A percentile compares a stretch with the other conserved stretches of the same genome.
phyloP scores from a whole-genome alignment of 2,888 invertebrate species.

The Drosophila maculinotata region DNA sequence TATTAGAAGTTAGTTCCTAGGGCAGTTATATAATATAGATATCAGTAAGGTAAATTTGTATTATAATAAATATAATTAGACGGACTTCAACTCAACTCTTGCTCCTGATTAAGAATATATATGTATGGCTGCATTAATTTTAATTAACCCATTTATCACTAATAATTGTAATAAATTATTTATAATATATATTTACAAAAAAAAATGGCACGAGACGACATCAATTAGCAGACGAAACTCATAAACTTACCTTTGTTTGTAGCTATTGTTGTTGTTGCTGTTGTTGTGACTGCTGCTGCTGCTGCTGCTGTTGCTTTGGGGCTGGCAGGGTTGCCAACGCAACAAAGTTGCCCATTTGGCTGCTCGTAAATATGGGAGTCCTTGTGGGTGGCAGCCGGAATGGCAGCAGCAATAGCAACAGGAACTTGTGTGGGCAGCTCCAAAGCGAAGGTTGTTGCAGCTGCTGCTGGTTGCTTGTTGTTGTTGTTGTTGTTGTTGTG shows the following conservation, averaged over 20 bases:
- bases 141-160: too few species aligned
- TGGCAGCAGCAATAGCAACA: constrained; percentile 10
- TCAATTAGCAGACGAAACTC: constrained; percentile 30
- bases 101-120: too few species aligned
- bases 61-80: too few species aligned
- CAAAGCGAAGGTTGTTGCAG: constrained; percentile 16
- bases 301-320: constrained; percentile 24
- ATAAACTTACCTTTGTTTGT: constrained; percentile 69
- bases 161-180: too few species aligned
- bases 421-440: neutral
- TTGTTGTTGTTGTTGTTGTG: constrained; percentile 11
- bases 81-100: too few species aligned
- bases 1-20: too few species aligned
- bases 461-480: constrained; percentile 4
- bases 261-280: constrained; percentile 9
- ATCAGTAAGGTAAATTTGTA: too few species aligned
- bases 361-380: constrained; percentile 73
- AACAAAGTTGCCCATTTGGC: constrained; percentile 58
- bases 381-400: constrained; percentile 29
- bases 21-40: too few species aligned
- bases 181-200: neutral
- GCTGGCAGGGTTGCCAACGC: constrained; percentile 49
- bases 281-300: constrained; percentile 10
- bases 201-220: constrained; percentile 18
- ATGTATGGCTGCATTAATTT: too few species aligned